phyloP scores from a whole-genome alignment of 64 coral and sea anemone genomes.

The Anthopleura sola region DNA sequence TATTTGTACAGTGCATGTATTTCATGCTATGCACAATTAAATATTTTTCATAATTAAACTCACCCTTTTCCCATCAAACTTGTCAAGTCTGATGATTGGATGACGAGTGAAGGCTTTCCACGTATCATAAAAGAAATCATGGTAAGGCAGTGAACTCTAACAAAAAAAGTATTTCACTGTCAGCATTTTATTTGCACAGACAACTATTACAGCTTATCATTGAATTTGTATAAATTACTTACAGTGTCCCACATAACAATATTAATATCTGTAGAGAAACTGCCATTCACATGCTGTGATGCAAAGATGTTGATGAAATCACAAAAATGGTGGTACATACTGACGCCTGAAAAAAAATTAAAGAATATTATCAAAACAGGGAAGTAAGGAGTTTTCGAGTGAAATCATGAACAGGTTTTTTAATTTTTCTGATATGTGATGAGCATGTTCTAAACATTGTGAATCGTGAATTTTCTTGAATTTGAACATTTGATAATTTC shows the following conservation, averaged over 20 bases:
- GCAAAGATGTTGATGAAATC: slow-evolving; percentile 84
- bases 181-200: too few species aligned
- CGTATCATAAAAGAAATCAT: slow-evolving; percentile 72
- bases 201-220: too few species aligned
- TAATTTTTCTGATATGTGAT: too few species aligned
- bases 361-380: neutral
- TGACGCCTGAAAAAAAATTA: slow-evolving; percentile 52
- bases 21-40: too few species aligned
- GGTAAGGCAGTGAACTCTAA: slow-evolving; percentile 63
- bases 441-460: too few species aligned
- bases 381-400: too few species aligned
- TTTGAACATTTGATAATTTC: too few species aligned
- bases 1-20: too few species aligned
- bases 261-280: slow-evolving; percentile 64
- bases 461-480: too few species aligned
- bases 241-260: slow-evolving; percentile 95
- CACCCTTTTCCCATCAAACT: slow-evolving; percentile 75
- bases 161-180: neutral
- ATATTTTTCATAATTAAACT: neutral
- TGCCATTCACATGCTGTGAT: slow-evolving; percentile 68
- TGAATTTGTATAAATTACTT: neutral
- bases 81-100: slow-evolving; percentile 56
- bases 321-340: slow-evolving; percentile 93
- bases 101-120: slow-evolving; percentile 81
- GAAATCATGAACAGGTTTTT: too few species aligned